Percentiles rank a stretch among this genome's conserved stretches.
These are phyloP conservation scores for Trichomalopsis sarcophagae DNA, from an alignment of 1,140 invertebrate species.

Conservation along the genomic window DNA sequence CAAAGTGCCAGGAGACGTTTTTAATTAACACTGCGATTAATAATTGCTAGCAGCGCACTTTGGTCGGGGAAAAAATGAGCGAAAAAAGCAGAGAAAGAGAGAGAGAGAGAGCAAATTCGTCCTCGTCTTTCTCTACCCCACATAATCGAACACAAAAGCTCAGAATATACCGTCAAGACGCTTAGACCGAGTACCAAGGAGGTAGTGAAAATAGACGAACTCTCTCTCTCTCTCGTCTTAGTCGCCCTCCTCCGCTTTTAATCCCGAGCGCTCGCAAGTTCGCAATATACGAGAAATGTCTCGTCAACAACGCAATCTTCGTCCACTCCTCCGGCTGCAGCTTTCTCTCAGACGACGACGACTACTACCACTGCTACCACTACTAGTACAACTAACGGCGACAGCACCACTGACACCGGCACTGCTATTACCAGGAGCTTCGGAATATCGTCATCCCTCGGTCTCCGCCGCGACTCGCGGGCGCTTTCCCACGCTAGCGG, in stretches of 20 bases:
- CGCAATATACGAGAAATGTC: slow-evolving; percentile 25
- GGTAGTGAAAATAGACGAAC: not conserved
- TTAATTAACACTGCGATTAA: slow-evolving; percentile 34
- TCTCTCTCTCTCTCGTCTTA: not conserved
- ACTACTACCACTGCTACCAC: not conserved
- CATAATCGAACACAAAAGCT: slow-evolving; percentile 18
- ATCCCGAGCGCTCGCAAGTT: slow-evolving; percentile 25
- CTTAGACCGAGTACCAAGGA: slow-evolving; percentile 3
- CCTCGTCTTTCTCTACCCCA: not conserved
- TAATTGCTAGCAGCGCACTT: slow-evolving; percentile 11
- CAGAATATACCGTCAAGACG: not conserved
- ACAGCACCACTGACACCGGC: too few species aligned
- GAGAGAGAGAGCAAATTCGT: not conserved
- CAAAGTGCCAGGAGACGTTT: slow-evolving; percentile 6
- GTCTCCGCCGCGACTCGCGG: not conserved
- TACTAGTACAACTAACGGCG: not conserved
- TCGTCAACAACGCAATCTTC: slow-evolving; percentile 44
- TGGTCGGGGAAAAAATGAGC: not conserved
- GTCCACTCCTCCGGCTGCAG: not conserved
- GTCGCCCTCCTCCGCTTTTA: slow-evolving; percentile 23
- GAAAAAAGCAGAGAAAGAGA: not conserved
- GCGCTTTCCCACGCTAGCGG: not conserved
- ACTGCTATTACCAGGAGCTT: not conserved
- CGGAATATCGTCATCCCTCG: not conserved
- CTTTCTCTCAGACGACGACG: not conserved